Evolutionary conservation across 2,113 vertebrate species (phyloP).

Genomic region (Andinoacara biseriatus): DNA sequence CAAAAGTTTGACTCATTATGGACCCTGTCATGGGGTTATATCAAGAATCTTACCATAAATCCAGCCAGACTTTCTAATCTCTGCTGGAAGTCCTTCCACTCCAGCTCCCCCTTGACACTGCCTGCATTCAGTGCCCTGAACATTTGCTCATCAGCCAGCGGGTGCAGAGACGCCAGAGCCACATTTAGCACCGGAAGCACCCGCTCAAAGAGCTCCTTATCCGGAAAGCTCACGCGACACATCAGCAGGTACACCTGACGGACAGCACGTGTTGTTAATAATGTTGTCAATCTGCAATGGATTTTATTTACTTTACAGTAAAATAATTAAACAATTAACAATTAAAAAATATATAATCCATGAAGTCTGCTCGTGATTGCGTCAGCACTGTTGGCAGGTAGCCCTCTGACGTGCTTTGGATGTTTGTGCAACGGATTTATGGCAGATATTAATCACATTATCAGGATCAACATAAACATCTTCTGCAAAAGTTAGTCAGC

Average conservation of each 20-base stretch:
- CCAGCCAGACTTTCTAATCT: constrained; percentile 91
- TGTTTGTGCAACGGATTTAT: not conserved
- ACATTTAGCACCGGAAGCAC: constrained; percentile 92
- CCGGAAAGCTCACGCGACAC: constrained; percentile 93
- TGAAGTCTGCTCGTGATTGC: not conserved
- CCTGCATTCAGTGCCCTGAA: constrained; percentile 95
- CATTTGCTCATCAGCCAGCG: constrained; percentile 97
- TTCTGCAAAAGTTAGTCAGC: not conserved
- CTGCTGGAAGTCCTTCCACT: constrained; percentile 95
- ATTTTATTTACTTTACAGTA: not conserved
- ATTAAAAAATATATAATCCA: not conserved
- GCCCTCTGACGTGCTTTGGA: not conserved
- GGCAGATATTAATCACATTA: constrained; percentile 18
- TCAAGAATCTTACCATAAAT: constrained; percentile 86
- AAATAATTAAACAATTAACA: not conserved
- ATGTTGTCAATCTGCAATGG: not conserved
- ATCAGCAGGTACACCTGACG: constrained; percentile 90
- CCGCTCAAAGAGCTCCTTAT: constrained; percentile 89
- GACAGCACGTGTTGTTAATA: not conserved
- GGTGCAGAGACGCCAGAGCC: constrained; percentile 93
- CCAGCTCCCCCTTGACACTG: constrained; percentile 85
- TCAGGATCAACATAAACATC: not conserved
- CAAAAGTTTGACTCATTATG: constrained; percentile 15
- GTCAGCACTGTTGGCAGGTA: not conserved
- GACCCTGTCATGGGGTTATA: not conserved